phyloP scores from a whole-genome alignment of 2,113 vertebrate species.

The Rhombomys opimus region DNA sequence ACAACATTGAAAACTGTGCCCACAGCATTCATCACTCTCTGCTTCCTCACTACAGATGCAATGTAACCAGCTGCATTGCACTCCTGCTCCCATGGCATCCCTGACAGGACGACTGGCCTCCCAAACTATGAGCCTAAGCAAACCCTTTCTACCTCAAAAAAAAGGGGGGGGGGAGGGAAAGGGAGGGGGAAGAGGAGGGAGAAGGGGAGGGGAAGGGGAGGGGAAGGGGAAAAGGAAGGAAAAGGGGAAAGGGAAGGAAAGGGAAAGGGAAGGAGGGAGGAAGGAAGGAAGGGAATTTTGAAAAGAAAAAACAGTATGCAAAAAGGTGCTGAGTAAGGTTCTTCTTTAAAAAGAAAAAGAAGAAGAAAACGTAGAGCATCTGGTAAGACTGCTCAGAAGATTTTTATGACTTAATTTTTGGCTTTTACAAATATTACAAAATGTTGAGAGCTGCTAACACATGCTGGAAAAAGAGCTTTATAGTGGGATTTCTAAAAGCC shows the following conservation, averaged over 20 bases:
- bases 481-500: not conserved
- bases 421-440: conserved; percentile 26
- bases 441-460: not conserved
- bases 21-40: not conserved
- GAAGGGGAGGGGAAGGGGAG: no score
- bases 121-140: not conserved
- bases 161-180: not conserved
- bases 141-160: not conserved
- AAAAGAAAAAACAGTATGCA: not conserved
- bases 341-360: conserved; percentile 3
- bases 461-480: conserved; percentile 35
- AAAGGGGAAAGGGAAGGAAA: no score
- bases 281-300: not conserved
- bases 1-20: not conserved
- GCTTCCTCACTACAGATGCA: not conserved
- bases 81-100: not conserved
- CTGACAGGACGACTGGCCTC: not conserved
- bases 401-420: not conserved
- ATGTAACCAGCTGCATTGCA: not conserved
- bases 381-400: conserved; percentile 23
- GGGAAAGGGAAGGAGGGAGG: no score
- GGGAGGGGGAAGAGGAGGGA: accelerated
- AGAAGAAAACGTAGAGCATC: not conserved
- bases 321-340: not conserved
- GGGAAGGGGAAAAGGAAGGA: no score